Evolutionary conservation across 2,888 invertebrate genomes (phyloP).

Genomic region (Polyploca ridens): DNA sequence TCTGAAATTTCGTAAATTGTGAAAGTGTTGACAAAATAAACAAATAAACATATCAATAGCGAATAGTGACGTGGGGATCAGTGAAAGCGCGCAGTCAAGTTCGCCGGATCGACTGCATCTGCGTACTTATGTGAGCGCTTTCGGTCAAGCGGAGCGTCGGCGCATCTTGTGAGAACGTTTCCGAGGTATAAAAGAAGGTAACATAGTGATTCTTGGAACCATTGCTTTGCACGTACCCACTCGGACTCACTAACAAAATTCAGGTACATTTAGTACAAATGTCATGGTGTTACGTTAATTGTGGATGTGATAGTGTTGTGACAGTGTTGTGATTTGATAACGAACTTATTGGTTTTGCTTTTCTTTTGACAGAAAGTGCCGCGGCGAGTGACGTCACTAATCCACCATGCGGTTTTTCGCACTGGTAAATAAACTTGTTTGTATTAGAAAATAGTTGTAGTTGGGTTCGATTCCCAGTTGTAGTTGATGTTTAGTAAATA

Average conservation of each 20-base stretch:
- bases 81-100: slow-evolving; percentile 67
- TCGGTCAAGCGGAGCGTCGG: slow-evolving; percentile 65
- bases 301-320: slow-evolving; percentile 38
- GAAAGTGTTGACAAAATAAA: slow-evolving; percentile 48
- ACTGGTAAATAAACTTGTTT: slow-evolving; percentile 58
- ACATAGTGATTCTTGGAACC: slow-evolving; percentile 70
- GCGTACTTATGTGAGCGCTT: slow-evolving; percentile 54
- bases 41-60: slow-evolving; percentile 39
- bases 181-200: slow-evolving; percentile 82
- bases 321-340: slow-evolving; percentile 34
- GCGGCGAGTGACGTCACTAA: slow-evolving; percentile 46
- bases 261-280: slow-evolving; percentile 45
- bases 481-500: background rate
- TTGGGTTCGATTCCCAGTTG: background rate
- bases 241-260: slow-evolving; percentile 42
- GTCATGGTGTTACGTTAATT: slow-evolving; percentile 12
- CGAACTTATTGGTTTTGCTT: slow-evolving; percentile 55
- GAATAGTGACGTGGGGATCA: slow-evolving; percentile 28
- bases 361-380: slow-evolving; percentile 77
- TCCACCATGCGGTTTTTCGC: slow-evolving; percentile 72
- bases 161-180: slow-evolving; percentile 77
- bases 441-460: background rate
- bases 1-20: slow-evolving; percentile 30
- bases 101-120: slow-evolving; percentile 46
- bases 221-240: slow-evolving; percentile 72